A percentile compares a stretch with the other conserved stretches of the same genome.
phyloP scores from a whole-genome alignment of 2,888 invertebrate genomes.

The Cantharis rufa region DNA sequence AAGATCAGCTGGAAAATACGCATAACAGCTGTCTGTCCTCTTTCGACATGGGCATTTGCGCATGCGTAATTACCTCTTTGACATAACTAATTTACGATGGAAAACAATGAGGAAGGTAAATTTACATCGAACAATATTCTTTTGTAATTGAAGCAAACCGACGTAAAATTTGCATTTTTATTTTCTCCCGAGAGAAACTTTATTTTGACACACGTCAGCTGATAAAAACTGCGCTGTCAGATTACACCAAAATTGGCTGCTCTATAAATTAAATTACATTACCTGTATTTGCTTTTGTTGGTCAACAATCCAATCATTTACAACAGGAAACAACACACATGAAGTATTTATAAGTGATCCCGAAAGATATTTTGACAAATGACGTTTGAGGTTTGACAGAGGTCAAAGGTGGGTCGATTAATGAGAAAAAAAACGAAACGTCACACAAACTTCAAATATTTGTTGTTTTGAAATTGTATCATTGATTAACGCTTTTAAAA shows the following conservation, averaged over 20 bases:
- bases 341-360: constrained; percentile 33
- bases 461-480: neutral
- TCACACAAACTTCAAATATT: neutral
- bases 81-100: neutral
- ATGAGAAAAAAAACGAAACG: neutral
- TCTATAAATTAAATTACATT: neutral
- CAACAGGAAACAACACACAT: constrained; percentile 8
- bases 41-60: constrained; percentile 1
- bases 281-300: neutral
- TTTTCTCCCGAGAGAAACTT: neutral
- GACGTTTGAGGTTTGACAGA: neutral
- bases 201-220: neutral
- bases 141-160: neutral
- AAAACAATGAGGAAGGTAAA: neutral
- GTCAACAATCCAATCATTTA: neutral
- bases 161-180: neutral
- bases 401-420: neutral
- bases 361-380: neutral
- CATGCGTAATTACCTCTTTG: neutral
- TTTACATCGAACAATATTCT: neutral
- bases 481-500: no score
- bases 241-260: neutral
- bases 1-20: constrained; percentile 39
- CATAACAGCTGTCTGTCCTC: constrained; percentile 38
- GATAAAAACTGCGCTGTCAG: neutral